A percentile compares a stretch with the other conserved stretches of the same genome.
Conservation (phyloP, 2,888 invertebrate genomes). For the Cosmia pyralina region DNA sequence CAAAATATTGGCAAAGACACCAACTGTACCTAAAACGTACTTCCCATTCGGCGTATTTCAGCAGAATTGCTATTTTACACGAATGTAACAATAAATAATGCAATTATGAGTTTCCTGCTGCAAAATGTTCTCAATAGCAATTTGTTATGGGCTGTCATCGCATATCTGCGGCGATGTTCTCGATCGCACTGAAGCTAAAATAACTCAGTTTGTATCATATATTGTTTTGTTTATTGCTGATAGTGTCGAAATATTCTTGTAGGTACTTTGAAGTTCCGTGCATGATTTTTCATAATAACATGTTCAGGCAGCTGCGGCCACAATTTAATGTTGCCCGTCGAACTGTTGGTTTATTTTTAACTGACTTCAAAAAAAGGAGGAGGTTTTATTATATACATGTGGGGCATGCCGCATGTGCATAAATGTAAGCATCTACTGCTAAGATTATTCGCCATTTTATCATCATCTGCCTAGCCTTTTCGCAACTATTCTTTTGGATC, state of each 20-base stretch:
- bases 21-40: slow-evolving; percentile 13
- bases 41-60: slow-evolving; percentile 24
- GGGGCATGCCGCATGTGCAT: not conserved
- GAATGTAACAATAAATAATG: slow-evolving; percentile 42
- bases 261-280: slow-evolving; percentile 62
- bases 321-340: slow-evolving; percentile 51
- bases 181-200: slow-evolving; percentile 64
- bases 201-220: slow-evolving; percentile 75
- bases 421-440: slow-evolving; percentile 16
- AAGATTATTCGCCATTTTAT: not conserved
- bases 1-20: slow-evolving; percentile 33
- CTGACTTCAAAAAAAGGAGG: too few relatives aligned
- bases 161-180: slow-evolving; percentile 35
- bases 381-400: slow-evolving; percentile 10
- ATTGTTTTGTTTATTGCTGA: slow-evolving; percentile 72
- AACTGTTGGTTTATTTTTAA: slow-evolving; percentile 33
- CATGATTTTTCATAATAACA: slow-evolving; percentile 55
- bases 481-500: too few relatives aligned
- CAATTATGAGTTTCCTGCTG: slow-evolving; percentile 48
- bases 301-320: slow-evolving; percentile 20
- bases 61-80: slow-evolving; percentile 25
- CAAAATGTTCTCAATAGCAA: slow-evolving; percentile 36
- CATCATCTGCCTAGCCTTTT: too few relatives aligned
- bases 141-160: slow-evolving; percentile 53
- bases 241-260: slow-evolving; percentile 60